Base-by-base conservation (phyloP, 2,797 vertebrate species). In the Cuculus canorus region DNA sequence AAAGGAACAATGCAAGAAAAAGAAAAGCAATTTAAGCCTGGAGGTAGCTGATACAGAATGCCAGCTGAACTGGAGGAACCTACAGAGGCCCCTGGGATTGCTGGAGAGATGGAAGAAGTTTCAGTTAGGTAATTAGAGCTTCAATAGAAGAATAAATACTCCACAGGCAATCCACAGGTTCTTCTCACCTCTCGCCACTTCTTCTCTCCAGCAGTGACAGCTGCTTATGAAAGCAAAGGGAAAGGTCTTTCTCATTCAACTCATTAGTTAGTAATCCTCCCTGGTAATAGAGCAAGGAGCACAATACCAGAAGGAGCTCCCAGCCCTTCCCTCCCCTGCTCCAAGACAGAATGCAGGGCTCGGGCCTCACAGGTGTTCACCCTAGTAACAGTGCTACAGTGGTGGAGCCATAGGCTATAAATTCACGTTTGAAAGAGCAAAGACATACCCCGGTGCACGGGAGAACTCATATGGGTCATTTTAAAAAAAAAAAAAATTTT, bases 141-240 rank as follows among this genome's bases (percentile, higher is more conserved):
- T 94, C 93, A 66, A 2, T 52, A 84, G 69, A 86, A 93, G 95
- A 91, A 95, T 90, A 95, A 94, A 96, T 95, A 96, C 89, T 92
- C 93, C 93, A 95, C 91, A 94, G 94, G 94, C 86, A 92, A 94
- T 61, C 94, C 82, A 93, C 72, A 81, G 79, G 91, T 96, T 92
- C 66, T 83, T 64, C 92, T 95, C 94, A 95, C 95, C 93, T 93
- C 94, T 96, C 17, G 0, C 82, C 89, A 84, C 76, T 89, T 81
- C 73, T 91, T 52, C 70, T 95, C 94, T 92, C 77, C 85, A 93
- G 92, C 91, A 88, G 85, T 66, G 91, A 93, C 87, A 97, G 90
- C 92, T 91, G 91, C 85, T 68, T 81, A 66, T 47, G 69, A 79
- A 95, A 90, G 80, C 5, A 4, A 81, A 94, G 71, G 70, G 73